Conservation (phyloP, 2,888 invertebrate genomes). For the Scaptodrosophila latifasciaeformis region DNA sequence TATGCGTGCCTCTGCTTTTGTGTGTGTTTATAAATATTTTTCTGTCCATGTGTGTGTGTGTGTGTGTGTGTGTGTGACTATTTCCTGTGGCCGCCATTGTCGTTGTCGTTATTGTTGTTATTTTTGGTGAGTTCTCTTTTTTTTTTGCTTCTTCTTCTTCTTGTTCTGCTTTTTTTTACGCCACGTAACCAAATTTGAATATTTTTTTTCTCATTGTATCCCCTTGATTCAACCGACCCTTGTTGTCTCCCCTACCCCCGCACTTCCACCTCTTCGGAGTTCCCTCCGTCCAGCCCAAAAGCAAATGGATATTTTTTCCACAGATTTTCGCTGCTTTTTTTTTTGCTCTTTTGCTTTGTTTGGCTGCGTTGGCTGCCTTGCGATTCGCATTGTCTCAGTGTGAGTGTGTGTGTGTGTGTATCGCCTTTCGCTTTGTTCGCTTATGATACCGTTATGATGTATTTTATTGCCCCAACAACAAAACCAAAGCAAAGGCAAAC, state of each 20-base stretch:
- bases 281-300: conserved; percentile 30
- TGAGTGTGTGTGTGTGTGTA: conserved; percentile 41
- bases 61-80: conserved; percentile 57
- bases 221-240: no score
- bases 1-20: conserved; percentile 17
- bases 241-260: conserved; percentile 21
- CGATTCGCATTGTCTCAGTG: conserved; percentile 21
- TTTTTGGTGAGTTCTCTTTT: conserved; percentile 31
- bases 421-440: conserved; percentile 66
- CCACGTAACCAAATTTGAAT: conserved; percentile 69
- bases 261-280: conserved; percentile 9
- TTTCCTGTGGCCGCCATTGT: conserved; percentile 68
- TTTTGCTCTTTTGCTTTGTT: conserved; percentile 14
- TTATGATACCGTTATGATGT: conserved; percentile 71
- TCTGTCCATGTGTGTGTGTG: conserved; percentile 23
- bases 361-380: background rate
- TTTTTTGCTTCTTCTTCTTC: background rate
- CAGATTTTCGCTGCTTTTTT: conserved; percentile 64
- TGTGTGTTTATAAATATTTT: conserved; percentile 23
- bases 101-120: conserved; percentile 39
- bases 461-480: conserved; percentile 68
- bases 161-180: conserved; percentile 47
- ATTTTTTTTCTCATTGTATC: no score
- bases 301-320: conserved; percentile 67
- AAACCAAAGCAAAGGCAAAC: conserved; percentile 35